Evolutionary conservation across 2,888 invertebrate genomes (phyloP), one percentile per base, ranked within the genome.

Genomic region (Agriopis leucophaearia): DNA sequence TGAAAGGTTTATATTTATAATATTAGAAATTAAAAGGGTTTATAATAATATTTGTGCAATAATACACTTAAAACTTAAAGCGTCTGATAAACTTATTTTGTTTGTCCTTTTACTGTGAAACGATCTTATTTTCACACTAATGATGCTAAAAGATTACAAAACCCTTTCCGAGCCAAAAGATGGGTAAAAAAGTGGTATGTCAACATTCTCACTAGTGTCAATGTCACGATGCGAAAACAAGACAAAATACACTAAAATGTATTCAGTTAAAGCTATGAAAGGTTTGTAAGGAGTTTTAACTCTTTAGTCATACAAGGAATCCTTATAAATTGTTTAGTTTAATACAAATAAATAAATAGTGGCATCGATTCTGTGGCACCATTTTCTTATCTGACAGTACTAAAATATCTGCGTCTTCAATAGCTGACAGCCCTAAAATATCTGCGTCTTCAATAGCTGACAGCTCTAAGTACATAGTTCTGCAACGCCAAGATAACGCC

Each of bases 31-130:
- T 38, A 50, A 8, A n/a, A 51, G 9, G 38, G 51, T 35, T 50
- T 35, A 50, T 27, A 50, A 27, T 27, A 18, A 51, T 51, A 54
- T 54, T 54, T 40, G 59, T 59, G 59, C 65, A 65, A 65, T 59
- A 59, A 48, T 56, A 8, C 38, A 9, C 35, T 8, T 36, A 2
- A 36, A 52, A 52, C 12, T 36, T 36, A n/a, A 50, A 27, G 13
- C 50, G 12, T 50, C 50, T 0, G 27, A 50, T 18, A 13, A 50
- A 27, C 27, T 13, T 13, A 50, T 13, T 13, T 13, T 8, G 48
- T 15, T 45, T 45, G 0, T 3, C n/a, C 13, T 45, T 42, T 42
- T 10, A 10, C 27, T 12, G 48, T 27, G 27, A 12, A 48, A 18
- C 0, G 27, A 5, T 18, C 6, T 27, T 35, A 35, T 9, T 27